These are phyloP conservation scores for Gorsachius magnificus DNA, from an alignment of 2,797 vertebrate species.

Conservation along the genomic window DNA sequence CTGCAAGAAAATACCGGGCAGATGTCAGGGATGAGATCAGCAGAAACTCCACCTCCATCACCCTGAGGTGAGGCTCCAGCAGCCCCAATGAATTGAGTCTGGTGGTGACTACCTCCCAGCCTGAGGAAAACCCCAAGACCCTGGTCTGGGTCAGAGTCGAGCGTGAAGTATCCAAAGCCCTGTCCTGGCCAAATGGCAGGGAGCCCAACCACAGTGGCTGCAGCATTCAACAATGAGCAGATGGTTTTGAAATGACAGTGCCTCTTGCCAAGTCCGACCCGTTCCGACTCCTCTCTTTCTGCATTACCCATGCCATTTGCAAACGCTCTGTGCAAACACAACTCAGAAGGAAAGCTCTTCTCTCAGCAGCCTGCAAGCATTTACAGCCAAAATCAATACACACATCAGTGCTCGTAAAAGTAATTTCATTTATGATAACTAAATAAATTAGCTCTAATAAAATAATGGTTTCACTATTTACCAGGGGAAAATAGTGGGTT, in stretches of 20 bases:
- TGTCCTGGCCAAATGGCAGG: neutral
- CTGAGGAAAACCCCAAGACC: neutral
- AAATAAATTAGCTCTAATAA: constrained; percentile 40
- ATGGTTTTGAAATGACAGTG: neutral
- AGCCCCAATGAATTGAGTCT: neutral
- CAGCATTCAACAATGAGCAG: neutral
- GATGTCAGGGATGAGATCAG: neutral
- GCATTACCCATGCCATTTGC: neutral
- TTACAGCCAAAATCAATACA: constrained; percentile 48
- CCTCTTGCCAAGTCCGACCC: neutral
- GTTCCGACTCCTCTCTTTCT: neutral
- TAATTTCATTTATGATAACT: constrained; percentile 40
- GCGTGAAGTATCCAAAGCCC: neutral
- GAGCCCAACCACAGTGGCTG: neutral
- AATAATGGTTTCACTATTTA: constrained; percentile 40
- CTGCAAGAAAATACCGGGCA: neutral
- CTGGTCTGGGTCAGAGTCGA: neutral
- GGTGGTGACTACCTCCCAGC: neutral
- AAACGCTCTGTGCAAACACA: neutral
- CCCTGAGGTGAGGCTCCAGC: neutral
- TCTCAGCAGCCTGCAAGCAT: neutral
- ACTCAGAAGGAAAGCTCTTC: constrained; percentile 19
- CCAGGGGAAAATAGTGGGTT: constrained; percentile 14
- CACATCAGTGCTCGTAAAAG: neutral
- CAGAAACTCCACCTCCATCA: neutral